A percentile compares a stretch with the other conserved stretches of the same genome.
phyloP scores from a whole-genome alignment of 2,113 vertebrate species.

The Phaetusa simplex region DNA sequence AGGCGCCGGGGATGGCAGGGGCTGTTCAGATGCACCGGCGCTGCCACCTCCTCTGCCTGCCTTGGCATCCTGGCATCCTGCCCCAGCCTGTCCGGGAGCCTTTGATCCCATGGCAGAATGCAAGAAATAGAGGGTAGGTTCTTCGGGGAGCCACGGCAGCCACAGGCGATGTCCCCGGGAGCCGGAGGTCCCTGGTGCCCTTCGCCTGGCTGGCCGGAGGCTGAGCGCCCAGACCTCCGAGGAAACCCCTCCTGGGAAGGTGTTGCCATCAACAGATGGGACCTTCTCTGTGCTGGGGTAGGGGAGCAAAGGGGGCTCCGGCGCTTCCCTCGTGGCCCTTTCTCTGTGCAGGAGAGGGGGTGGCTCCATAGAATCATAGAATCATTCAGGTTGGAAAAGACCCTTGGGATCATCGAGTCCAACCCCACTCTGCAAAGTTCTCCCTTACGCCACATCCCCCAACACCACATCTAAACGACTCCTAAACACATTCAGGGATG shows the following conservation, averaged over 20 bases:
- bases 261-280: background rate
- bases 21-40: background rate
- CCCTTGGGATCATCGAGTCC: too few relatives aligned
- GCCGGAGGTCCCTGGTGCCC: background rate
- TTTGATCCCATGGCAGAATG: fast-evolving
- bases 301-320: background rate
- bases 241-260: background rate
- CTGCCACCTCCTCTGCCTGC: background rate
- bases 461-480: too few relatives aligned
- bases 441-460: too few relatives aligned
- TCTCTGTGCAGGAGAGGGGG: background rate
- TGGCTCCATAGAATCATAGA: too few relatives aligned
- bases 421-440: too few relatives aligned
- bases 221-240: background rate
- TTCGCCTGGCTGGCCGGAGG: background rate
- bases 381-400: too few relatives aligned
- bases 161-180: fast-evolving
- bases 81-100: background rate
- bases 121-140: background rate
- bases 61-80: background rate
- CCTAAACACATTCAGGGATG: too few relatives aligned
- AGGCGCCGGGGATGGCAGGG: too few relatives aligned
- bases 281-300: background rate
- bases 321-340: background rate
- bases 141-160: fast-evolving